phyloP scores from a whole-genome alignment of 2,113 vertebrate genomes.

The Scomber colias region DNA sequence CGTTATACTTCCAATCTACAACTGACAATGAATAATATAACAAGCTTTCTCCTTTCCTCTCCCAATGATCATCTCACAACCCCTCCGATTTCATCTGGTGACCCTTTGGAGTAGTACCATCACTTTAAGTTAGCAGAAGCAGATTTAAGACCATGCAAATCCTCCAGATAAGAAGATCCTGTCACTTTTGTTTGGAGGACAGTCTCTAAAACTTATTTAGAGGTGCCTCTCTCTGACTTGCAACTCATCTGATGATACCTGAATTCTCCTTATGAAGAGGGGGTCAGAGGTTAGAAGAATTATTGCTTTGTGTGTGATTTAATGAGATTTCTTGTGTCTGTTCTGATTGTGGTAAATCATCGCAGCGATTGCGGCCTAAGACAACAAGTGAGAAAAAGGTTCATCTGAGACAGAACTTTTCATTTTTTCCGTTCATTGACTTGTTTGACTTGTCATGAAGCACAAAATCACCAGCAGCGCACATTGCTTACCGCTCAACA shows the following conservation, averaged over 20 bases:
- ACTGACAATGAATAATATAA: too few species aligned
- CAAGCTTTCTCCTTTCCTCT: too few species aligned
- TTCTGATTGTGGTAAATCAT: conserved; percentile 22
- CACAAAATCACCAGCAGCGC: conserved; percentile 44
- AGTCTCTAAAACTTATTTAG: not conserved
- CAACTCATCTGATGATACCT: not conserved
- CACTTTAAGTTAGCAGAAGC: not conserved
- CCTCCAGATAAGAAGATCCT: too few species aligned
- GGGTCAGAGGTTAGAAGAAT: not conserved
- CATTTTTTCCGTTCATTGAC: conserved; percentile 35
- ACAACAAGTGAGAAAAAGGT: conserved; percentile 44
- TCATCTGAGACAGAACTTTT: conserved; percentile 47
- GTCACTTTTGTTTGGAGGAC: too few species aligned
- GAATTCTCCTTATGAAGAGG: not conserved
- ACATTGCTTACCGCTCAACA: conserved; percentile 25
- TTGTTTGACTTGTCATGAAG: conserved; percentile 58
- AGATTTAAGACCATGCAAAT: not conserved
- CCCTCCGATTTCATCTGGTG: too few species aligned
- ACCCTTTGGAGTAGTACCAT: too few species aligned
- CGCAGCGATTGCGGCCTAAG: conserved; percentile 23
- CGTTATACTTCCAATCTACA: too few species aligned
- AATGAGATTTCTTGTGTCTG: not conserved
- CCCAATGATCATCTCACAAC: too few species aligned
- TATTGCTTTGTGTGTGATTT: not conserved
- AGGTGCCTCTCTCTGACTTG: not conserved